Base-by-base conservation (phyloP, 1,140 invertebrate species). In the Tetramorium alpestre region DNA sequence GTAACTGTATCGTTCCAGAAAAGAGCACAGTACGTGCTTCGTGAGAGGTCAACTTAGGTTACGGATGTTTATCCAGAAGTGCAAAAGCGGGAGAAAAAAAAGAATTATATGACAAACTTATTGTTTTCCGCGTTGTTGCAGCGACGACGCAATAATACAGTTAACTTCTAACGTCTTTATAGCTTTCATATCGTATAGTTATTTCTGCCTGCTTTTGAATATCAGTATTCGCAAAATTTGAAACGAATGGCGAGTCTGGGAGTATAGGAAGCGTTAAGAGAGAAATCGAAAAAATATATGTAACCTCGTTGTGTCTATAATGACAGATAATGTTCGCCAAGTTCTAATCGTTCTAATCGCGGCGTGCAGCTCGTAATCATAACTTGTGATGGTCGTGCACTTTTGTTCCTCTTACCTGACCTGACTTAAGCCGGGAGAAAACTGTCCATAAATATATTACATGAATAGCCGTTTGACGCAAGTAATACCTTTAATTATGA, bases 1-100 rank as follows among this genome's bases (percentile, higher is more conserved):
- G 78, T 90, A 90, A 90, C 89, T 89, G 89, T 90, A 90, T 87
- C 88, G 76, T 16, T 60, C 49, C 60, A 86, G 84, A 77, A 67
- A 64, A 87, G 86, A 77, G 70, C 60, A 44, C 5, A 51, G 38
- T 90, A 90, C 88, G 87, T 86, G 87, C 75, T 58, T 76, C 58
- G 73, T 56, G 78, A 80, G 76, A 89, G 78, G 78, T 81, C 82
- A 86, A 16, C 49, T 60, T 73, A 84, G 86, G 70, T 90, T 87
- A 89, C 64, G 70, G 70, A 77, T 76, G 88, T 69, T 90, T 82
- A 82, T 64, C 54, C 41, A 70, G 25, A 77, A 56, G 64, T 60
- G 82, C 67, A 28, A 51, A 80, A 51, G 16, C 65, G 16, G 54
- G 25, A 25, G 25, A 22, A 44, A 18, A 44, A 25, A 5, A 65